phyloP scores from a whole-genome alignment of 2,113 vertebrate genomes.

The Lophius piscatorius region DNA sequence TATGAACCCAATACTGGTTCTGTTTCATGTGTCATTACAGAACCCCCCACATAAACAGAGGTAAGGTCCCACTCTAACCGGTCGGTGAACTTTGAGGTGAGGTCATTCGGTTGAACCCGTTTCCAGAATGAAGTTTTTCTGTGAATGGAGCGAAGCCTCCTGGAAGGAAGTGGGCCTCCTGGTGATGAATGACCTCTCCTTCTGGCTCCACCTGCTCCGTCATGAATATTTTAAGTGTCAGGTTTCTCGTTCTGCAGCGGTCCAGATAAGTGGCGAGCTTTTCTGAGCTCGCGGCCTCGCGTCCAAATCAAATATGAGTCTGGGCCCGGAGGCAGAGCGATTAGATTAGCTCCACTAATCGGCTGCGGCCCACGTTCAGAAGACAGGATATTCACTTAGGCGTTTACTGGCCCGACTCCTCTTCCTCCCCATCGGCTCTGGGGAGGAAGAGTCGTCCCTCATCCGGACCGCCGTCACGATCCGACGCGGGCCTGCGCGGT shows the following conservation, averaged over 20 bases:
- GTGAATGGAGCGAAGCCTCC: too few species aligned
- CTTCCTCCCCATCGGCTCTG: conserved; percentile 27
- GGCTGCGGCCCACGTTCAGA: conserved; percentile 47
- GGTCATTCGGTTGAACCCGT: too few species aligned
- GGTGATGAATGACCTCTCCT: background rate
- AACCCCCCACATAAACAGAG: too few species aligned
- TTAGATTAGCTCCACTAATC: conserved; percentile 65
- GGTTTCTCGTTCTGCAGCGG: conserved; percentile 8
- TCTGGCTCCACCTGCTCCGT: background rate
- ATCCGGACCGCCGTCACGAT: conserved; percentile 30
- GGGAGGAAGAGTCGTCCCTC: conserved; percentile 29
- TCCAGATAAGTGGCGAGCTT: conserved; percentile 7
- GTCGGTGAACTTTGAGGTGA: too few species aligned
- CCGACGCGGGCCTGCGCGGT: too few species aligned
- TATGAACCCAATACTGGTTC: too few species aligned
- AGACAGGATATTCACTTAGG: conserved; percentile 72
- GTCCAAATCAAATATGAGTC: conserved; percentile 54
- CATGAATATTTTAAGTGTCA: conserved; percentile 26
- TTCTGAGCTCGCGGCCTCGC: conserved; percentile 11
- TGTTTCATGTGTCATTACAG: too few species aligned
- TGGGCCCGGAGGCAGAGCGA: conserved; percentile 56
- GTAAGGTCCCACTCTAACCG: too few species aligned
- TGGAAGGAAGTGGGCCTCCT: background rate
- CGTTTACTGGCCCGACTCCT: conserved; percentile 45
- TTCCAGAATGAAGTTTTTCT: too few species aligned